Base-by-base conservation (phyloP, 2,797 vertebrate genomes). In the Anabas testudineus region DNA sequence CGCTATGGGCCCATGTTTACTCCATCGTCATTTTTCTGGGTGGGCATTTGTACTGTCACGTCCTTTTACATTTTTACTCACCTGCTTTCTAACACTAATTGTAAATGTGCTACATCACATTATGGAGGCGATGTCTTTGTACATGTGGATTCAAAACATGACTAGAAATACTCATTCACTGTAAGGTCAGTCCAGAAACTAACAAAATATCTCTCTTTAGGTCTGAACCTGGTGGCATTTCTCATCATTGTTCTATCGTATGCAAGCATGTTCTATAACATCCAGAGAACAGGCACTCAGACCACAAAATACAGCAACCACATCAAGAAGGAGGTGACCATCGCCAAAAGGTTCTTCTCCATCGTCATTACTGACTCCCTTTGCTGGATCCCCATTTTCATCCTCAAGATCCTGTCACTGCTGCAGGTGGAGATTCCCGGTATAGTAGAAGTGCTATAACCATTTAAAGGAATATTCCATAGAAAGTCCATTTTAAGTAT, bases 331-430 rank as follows among this genome's bases (percentile, higher is more conserved):
- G 98, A 99, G 83, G 94, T 99, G 90, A 94, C 95, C 47, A 96
- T 99, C 41, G 98, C 97, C 80, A 98, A 99, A 72, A 93, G 97
- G 7, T 99, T 99, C 92, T 99, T 99, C 93, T 98, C 97, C 54
- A 99, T 99, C 59, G 97, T 99, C 58, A 97, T 99, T 74, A 99
- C 98, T 0, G 96, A 99, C 78, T 98, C 97, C 0, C 92, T 99
- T 0, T 99, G 98, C 91, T 99, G 98, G 98, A 99, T 99, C 82
- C 98, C 98, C 24, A 97, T 99, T 80, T 99, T 99, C 88, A 89
- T 98, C 90, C 92, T 99, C 80, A 99, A 99, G 93, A 95, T 98
- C 76, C 93, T 99, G 78, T 99, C 97, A 34, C 90, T 99, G 79
- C 94, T 98, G 90, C 96, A 95, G 60, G 94, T 99, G 76, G 96